Base-by-base conservation (phyloP, 2,888 invertebrate species). In the Mesopsocus fuscifrons region DNA sequence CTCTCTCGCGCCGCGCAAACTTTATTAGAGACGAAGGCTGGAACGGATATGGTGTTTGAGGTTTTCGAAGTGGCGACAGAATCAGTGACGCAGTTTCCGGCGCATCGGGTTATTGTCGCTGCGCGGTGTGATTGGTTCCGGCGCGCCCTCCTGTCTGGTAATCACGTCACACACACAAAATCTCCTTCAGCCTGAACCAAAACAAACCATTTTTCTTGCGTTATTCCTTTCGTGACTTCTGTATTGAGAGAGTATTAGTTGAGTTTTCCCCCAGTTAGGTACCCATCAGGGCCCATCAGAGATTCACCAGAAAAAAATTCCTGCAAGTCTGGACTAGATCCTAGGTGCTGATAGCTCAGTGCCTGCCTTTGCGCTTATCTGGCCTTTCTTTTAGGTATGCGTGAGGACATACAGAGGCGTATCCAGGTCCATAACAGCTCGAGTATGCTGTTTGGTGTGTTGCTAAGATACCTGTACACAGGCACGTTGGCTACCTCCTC, bases 81-180 rank as follows among this genome's bases (percentile, higher is more conserved):
- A 45, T n/a, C n/a, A n/a, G 53, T 54, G 42, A 61, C 61, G 48
- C 62, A 59, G 34, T 62, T 69, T 48, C 61, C 63, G 47, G 69
- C 75, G 1, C 77, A 77, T 56, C 62, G 76, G 44, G 74, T 75
- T 9, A 69, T 77, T 45, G 70, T 77, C 11, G 73, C 77, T 3
- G 65, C 76, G 1, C 60, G 74, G 42, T 77, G 76, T 58, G 74
- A 75, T 55, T 77, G 76, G 76, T 76, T 77, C 54, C 62, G 73
- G 40, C 62, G 75, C 50, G 77, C 77, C 1, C 57, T 77, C 13
- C 62, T 73, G 34, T 75, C 74, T 41, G 77, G 26, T 26, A 26
- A n/a, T n/a, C n/a, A n/a, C n/a, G n/a, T n/a, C n/a, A n/a, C n/a
- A n/a, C n/a, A n/a, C n/a, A n/a, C n/a, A n/a, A n/a, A n/a, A n/a